A percentile compares a stretch with the other conserved stretches of the same genome.
These are phyloP conservation scores for Tanytarsus gracilentus DNA, from an alignment of 2,888 invertebrate genomes.

Conservation along the genomic window DNA sequence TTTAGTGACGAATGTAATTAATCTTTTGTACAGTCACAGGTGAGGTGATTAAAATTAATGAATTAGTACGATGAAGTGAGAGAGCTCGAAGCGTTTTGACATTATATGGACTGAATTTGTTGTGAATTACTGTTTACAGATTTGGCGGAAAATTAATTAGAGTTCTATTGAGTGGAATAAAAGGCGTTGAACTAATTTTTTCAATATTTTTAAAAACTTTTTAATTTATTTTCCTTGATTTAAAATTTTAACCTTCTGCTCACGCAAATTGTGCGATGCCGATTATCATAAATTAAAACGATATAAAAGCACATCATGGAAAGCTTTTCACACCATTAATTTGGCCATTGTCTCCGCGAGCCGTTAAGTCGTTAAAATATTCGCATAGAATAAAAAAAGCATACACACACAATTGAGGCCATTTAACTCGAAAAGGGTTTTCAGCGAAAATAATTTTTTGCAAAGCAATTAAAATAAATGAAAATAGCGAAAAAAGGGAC, in stretches of 20 bases:
- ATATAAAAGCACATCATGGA: neutral
- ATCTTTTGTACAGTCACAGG: too few relatives aligned
- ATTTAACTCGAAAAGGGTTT: neutral
- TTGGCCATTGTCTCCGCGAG: neutral
- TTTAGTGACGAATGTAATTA: too few relatives aligned
- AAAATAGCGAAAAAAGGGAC: too few relatives aligned
- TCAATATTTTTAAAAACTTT: neutral
- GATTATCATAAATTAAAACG: neutral
- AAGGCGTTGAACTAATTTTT: neutral
- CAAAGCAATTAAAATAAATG: too few relatives aligned
- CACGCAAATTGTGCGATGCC: neutral
- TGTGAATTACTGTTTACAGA: too few relatives aligned
- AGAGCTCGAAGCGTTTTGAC: too few relatives aligned
- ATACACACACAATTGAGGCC: neutral
- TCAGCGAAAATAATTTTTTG: too few relatives aligned
- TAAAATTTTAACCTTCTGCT: too few relatives aligned
- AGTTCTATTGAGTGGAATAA: neutral
- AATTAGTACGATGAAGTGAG: too few relatives aligned
- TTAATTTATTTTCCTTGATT: neutral
- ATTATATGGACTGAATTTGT: too few relatives aligned
- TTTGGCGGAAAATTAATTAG: neutral
- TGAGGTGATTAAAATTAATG: too few relatives aligned
- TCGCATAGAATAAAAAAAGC: neutral
- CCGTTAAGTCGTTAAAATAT: neutral
- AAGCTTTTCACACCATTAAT: neutral